These are phyloP conservation scores for Meloidogyne floridensis DNA, from an alignment of 1,140 invertebrate genomes.

Conservation along the genomic window DNA sequence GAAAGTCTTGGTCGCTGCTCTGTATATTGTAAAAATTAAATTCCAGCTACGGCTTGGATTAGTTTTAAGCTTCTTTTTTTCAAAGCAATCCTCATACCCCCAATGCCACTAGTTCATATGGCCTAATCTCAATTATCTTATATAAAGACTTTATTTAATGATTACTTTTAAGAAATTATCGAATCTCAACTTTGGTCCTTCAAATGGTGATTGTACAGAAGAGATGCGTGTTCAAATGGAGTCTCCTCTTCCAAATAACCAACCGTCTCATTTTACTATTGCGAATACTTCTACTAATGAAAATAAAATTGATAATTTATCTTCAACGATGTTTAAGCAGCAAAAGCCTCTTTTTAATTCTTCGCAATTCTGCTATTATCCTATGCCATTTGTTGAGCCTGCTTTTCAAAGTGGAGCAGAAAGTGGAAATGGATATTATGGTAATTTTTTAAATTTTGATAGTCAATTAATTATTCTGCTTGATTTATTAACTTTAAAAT, in stretches of 20 bases:
- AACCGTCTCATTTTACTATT: background rate
- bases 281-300: background rate
- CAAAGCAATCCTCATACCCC: no score
- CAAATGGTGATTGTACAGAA: background rate
- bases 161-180: background rate
- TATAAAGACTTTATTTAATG: no score
- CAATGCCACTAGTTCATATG: no score
- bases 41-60: no score
- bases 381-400: background rate
- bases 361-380: background rate
- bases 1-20: no score
- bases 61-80: no score
- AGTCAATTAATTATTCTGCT: no score
- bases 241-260: background rate
- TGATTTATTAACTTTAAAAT: no score
- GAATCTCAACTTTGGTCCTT: background rate
- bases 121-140: no score
- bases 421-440: slow-evolving; percentile 7
- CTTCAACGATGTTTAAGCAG: background rate
- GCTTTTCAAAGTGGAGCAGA: background rate
- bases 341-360: background rate
- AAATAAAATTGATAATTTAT: background rate
- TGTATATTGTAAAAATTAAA: no score
- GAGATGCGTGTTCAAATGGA: background rate
- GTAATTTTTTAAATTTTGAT: background rate